These are phyloP conservation scores for Plebejus melissa DNA, from an alignment of 2,888 invertebrate species.

Conservation along the genomic window DNA sequence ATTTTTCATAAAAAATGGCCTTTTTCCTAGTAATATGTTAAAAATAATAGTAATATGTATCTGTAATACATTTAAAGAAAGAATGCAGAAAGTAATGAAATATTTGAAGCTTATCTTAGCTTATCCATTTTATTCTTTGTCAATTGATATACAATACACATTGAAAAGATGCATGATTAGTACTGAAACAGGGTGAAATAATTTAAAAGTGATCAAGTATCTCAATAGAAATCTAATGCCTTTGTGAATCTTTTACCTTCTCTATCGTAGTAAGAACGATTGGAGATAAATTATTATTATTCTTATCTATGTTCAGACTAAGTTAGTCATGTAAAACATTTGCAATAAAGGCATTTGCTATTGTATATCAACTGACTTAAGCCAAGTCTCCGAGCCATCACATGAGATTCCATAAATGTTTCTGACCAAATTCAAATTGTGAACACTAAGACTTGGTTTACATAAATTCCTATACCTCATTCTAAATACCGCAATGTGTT, in stretches of 20 bases:
- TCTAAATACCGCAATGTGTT: slow-evolving; percentile 58
- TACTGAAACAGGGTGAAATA: slow-evolving; percentile 3
- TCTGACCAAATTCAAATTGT: not conserved
- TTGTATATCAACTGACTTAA: slow-evolving; percentile 13
- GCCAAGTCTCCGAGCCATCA: not conserved
- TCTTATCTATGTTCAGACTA: too few species aligned
- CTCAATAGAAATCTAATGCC: not conserved
- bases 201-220: not conserved
- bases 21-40: not conserved
- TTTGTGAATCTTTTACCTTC: too few species aligned
- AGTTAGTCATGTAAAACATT: not conserved
- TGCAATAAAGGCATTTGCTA: not conserved
- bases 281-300: too few species aligned
- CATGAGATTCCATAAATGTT: not conserved
- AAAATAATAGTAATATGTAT: too few species aligned
- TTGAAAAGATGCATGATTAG: not conserved
- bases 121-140: not conserved
- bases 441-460: not conserved
- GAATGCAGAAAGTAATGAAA: not conserved
- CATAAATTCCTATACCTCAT: slow-evolving; percentile 36
- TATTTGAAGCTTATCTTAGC: not conserved
- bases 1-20: not conserved
- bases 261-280: too few species aligned
- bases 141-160: slow-evolving; percentile 9
- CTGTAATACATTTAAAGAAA: not conserved